Conservation (phyloP, 2,888 invertebrate species). For the Alitta virens region DNA sequence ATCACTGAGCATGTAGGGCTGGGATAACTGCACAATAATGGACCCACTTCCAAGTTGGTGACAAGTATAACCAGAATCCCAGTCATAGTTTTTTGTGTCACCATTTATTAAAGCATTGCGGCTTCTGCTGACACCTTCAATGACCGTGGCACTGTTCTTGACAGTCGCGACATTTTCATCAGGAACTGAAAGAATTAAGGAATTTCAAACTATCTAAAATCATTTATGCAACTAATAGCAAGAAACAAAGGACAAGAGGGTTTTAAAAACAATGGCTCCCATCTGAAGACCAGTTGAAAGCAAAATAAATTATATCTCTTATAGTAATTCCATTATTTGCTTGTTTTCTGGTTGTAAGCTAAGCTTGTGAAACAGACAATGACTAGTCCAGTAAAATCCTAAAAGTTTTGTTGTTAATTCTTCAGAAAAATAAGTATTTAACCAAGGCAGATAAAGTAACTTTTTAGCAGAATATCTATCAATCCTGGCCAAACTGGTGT, state of each 20-base stretch:
- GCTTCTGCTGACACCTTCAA: constrained; percentile 91
- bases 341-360: too few species aligned
- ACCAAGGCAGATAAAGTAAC: too few species aligned
- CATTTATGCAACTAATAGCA: background rate
- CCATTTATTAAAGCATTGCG: constrained; percentile 95
- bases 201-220: background rate
- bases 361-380: too few species aligned
- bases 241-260: background rate
- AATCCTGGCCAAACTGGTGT: too few species aligned
- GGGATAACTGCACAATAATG: constrained; percentile 91
- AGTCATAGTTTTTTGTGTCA: constrained; percentile 91
- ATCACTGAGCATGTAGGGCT: constrained; percentile 80
- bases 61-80: constrained; percentile 98
- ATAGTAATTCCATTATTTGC: too few species aligned
- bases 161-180: constrained; percentile 88
- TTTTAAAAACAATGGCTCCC: background rate
- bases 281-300: background rate
- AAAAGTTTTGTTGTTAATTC: too few species aligned
- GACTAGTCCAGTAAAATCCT: too few species aligned
- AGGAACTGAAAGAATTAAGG: constrained; percentile 63
- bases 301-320: too few species aligned
- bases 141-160: constrained; percentile 85
- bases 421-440: too few species aligned
- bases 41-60: constrained; percentile 79
- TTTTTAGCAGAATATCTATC: too few species aligned